Evolutionary conservation across 1,140 invertebrate species (phyloP).

Genomic region (Colletes gigas): DNA sequence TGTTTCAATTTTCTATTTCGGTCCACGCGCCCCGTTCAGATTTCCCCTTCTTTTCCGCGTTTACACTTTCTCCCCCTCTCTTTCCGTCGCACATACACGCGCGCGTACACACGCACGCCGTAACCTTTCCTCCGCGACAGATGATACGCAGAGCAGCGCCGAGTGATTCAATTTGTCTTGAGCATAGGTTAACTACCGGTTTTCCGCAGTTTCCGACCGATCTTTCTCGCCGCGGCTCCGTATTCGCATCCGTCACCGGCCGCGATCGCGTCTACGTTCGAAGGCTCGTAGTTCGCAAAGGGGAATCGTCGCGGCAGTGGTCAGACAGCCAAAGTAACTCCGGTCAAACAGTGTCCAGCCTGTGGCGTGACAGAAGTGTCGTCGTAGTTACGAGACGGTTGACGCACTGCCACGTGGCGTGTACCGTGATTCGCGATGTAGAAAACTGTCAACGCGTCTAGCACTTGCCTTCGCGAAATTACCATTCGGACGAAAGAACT

Average conservation of each 20-base stretch:
- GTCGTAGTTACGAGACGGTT: not conserved
- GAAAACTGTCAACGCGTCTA: constrained; percentile 3
- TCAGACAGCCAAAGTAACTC: not conserved
- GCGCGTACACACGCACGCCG: not conserved
- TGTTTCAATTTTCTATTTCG: constrained; percentile 40
- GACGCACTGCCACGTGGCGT: constrained; percentile 36
- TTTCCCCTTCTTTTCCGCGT: constrained; percentile 21
- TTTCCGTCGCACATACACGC: not conserved
- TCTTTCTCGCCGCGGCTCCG: not conserved
- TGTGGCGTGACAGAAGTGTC: not conserved
- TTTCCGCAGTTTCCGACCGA: not conserved
- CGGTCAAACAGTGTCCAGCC: too few relatives aligned
- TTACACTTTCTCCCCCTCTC: not conserved
- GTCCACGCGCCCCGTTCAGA: constrained; percentile 21
- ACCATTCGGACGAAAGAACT: too few relatives aligned
- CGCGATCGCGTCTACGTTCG: too few relatives aligned
- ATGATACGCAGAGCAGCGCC: not conserved
- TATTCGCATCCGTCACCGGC: not conserved
- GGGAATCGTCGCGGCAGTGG: not conserved
- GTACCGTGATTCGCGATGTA: constrained; percentile 12
- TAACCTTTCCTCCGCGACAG: not conserved
- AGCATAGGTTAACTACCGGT: not conserved
- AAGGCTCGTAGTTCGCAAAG: not conserved
- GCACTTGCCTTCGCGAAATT: too few relatives aligned
- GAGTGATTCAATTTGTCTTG: not conserved